These are phyloP conservation scores for Rhynchonycteris naso DNA, from an alignment of 2,797 vertebrate genomes.

Conservation along the genomic window DNA sequence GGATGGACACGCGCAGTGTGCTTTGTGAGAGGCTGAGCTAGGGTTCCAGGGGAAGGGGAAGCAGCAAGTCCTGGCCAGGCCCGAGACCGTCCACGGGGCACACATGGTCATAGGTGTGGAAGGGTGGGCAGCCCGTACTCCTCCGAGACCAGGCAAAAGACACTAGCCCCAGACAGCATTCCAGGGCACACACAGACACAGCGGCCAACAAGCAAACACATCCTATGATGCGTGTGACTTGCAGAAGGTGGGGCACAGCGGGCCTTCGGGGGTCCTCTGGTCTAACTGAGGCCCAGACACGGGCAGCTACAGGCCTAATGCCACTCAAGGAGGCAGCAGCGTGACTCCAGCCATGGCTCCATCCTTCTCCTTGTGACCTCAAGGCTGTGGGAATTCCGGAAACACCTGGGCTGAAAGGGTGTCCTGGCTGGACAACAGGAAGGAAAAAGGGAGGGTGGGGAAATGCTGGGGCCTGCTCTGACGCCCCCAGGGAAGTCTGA, in stretches of 20 bases:
- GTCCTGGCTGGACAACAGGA: neutral
- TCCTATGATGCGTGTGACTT: neutral
- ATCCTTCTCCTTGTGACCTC: neutral
- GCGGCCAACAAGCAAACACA: constrained; percentile 31
- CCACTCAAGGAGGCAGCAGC: neutral
- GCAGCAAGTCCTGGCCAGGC: constrained; percentile 32
- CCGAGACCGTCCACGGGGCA: constrained; percentile 18
- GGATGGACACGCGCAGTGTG: constrained; percentile 71
- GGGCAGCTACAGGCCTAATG: neutral
- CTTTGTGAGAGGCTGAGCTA: constrained; percentile 62
- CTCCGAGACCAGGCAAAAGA: constrained; percentile 68
- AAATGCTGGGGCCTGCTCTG: neutral
- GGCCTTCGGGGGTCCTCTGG: neutral
- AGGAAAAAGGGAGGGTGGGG: neutral
- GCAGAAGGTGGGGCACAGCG: neutral
- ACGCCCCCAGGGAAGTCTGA: neutral
- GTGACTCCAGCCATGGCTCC: neutral
- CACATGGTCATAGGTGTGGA: neutral
- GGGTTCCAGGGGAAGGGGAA: neutral
- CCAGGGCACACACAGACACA: neutral
- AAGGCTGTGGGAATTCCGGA: neutral
- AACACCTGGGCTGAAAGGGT: constrained; percentile 29
- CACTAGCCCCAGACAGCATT: constrained; percentile 50
- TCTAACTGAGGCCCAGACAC: neutral
- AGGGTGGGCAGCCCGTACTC: constrained; percentile 29